phyloP scores from a whole-genome alignment of 2,113 vertebrate species.

The Sinocyclocheilus maitianheensis region DNA sequence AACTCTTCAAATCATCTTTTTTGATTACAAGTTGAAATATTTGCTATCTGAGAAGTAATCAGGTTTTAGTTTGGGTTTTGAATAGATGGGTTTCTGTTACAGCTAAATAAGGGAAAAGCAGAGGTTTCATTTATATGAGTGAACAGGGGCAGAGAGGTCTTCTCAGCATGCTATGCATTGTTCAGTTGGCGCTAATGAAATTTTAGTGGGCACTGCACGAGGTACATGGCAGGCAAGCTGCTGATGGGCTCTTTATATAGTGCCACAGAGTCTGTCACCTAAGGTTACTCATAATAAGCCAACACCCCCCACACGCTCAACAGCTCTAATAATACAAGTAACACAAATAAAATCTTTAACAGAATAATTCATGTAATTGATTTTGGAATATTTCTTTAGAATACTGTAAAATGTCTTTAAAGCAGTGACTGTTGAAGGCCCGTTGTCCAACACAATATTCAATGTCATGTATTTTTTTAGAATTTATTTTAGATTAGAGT shows the following conservation, averaged over 20 bases:
- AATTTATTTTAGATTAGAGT: no score
- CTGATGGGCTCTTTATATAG: not conserved
- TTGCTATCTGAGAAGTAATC: not conserved
- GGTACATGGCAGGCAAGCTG: not conserved
- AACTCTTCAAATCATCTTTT: not conserved
- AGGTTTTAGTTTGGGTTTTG: not conserved
- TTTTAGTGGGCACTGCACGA: not conserved
- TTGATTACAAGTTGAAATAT: not conserved
- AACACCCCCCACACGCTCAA: not conserved
- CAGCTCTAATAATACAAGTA: not conserved
- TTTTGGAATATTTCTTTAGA: not conserved
- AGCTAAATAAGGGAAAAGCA: not conserved
- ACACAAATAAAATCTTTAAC: not conserved
- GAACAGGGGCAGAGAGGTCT: not conserved
- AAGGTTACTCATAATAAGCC: not conserved
- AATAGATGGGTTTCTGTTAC: not conserved
- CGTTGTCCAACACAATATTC: not conserved
- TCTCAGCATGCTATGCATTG: not conserved
- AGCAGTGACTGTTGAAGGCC: not conserved
- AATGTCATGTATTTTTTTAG: not conserved
- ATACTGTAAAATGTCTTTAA: not conserved
- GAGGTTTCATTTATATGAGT: not conserved
- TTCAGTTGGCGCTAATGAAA: conserved; percentile 15
- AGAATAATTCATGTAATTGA: not conserved
- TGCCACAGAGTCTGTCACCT: not conserved